Evolutionary conservation across 2,888 invertebrate species (phyloP).

Genomic region (Agriopis aurantiaria): DNA sequence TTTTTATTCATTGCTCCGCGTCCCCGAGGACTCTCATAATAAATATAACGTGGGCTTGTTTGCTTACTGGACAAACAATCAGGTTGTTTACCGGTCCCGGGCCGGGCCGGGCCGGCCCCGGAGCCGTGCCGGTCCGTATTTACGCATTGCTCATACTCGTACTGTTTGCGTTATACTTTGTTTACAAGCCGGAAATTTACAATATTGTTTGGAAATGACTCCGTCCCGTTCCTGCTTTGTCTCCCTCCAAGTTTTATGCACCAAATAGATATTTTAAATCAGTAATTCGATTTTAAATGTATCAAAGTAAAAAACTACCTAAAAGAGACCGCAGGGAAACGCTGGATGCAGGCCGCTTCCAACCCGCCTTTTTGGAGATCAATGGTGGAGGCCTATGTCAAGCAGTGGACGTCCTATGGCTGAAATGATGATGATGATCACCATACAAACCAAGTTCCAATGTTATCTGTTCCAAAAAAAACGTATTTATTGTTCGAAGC

Average conservation of each 20-base stretch:
- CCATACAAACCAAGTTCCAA: neutral
- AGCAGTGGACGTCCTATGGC: too few relatives aligned
- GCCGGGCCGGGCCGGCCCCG: slow-evolving; percentile 10
- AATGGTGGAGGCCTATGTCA: too few relatives aligned
- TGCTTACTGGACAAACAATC: slow-evolving; percentile 43
- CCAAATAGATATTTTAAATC: neutral
- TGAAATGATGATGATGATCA: too few relatives aligned
- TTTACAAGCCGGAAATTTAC: slow-evolving; percentile 38
- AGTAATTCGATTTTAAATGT: neutral
- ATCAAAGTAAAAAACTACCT: neutral
- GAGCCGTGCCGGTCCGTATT: slow-evolving; percentile 28
- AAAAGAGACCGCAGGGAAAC: too few relatives aligned
- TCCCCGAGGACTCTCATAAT: slow-evolving; percentile 36
- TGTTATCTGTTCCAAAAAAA: neutral
- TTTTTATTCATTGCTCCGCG: slow-evolving; percentile 24
- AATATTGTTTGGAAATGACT: slow-evolving; percentile 21
- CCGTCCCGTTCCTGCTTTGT: neutral
- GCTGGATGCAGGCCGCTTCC: too few relatives aligned
- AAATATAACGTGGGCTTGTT: slow-evolving; percentile 27
- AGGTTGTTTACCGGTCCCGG: slow-evolving; percentile 26
- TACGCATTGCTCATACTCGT: slow-evolving; percentile 35
- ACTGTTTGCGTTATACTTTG: slow-evolving; percentile 37
- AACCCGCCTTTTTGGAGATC: too few relatives aligned
- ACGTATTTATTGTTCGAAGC: neutral
- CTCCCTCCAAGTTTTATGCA: neutral